A percentile compares a stretch with the other conserved stretches of the same genome.
These are phyloP conservation scores for Heterochromis multidens DNA, from an alignment of 2,113 vertebrate species.

Conservation along the genomic window DNA sequence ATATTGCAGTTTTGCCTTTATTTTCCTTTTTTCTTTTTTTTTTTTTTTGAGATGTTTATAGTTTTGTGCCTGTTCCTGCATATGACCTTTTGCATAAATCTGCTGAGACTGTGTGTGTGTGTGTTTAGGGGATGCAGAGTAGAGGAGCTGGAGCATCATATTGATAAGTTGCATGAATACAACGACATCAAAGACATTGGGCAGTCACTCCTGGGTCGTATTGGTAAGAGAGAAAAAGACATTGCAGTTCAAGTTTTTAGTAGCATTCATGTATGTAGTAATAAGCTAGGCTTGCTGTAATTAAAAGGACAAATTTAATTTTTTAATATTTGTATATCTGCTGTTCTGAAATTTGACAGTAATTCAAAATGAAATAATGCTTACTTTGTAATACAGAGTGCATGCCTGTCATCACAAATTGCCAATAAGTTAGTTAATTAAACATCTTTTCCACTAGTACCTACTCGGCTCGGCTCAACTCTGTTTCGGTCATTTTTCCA, in stretches of 20 bases:
- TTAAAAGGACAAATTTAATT: neutral
- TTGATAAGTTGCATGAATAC: slow-evolving; percentile 89
- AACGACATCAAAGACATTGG: slow-evolving; percentile 94
- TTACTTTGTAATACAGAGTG: too few species aligned
- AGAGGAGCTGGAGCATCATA: slow-evolving; percentile 86
- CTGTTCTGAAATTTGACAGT: neutral
- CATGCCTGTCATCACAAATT: too few species aligned
- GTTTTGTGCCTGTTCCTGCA: neutral
- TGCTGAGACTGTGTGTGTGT: neutral
- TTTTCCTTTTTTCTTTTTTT: neutral
- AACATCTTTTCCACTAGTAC: too few species aligned
- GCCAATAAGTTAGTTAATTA: too few species aligned
- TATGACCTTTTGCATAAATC: neutral
- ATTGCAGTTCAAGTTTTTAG: neutral
- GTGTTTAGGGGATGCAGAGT: slow-evolving; percentile 81
- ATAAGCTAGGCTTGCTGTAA: neutral
- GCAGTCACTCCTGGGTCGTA: slow-evolving; percentile 87
- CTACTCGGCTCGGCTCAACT: too few species aligned
- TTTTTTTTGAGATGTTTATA: neutral
- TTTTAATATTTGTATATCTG: neutral
- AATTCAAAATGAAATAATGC: neutral
- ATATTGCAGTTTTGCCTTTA: neutral
- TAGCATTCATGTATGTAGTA: neutral
- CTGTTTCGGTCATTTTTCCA: too few species aligned
- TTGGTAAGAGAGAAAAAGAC: slow-evolving; percentile 80